Conservation (phyloP, 2,113 vertebrate species). For the Pipra filicauda region DNA sequence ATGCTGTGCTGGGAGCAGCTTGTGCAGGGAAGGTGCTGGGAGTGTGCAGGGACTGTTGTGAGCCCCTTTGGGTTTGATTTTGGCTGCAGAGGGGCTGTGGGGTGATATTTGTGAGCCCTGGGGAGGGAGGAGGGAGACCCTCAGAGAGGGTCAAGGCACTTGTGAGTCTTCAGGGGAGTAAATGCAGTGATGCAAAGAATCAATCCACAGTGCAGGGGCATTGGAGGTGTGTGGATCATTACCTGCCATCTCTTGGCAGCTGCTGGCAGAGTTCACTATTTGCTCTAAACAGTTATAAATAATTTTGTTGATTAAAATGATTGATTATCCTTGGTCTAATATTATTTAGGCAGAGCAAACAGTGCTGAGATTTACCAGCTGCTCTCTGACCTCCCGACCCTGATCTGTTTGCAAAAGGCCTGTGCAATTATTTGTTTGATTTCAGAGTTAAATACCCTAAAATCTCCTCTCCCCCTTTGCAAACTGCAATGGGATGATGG, state of each 20-base stretch:
- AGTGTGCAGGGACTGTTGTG: not conserved
- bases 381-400: constrained; percentile 35
- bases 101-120: not conserved
- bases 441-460: constrained; percentile 34
- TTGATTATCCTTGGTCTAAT: constrained; percentile 6
- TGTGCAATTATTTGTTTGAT: constrained; percentile 56
- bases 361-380: constrained; percentile 24
- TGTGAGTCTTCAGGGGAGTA: not conserved
- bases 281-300: not conserved
- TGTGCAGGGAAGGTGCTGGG: not conserved
- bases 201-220: not conserved
- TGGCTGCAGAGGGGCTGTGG: not conserved
- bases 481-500: not conserved
- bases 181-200: not conserved
- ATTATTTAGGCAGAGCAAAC: constrained; percentile 29
- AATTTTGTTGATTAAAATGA: constrained; percentile 28
- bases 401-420: constrained; percentile 40
- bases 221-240: not conserved
- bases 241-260: not conserved
- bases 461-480: not conserved
- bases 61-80: not conserved
- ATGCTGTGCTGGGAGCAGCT: not conserved
- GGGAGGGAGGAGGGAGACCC: not conserved
- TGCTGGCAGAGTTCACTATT: not conserved
- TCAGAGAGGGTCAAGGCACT: not conserved